Evolutionary conservation across 2,797 vertebrate genomes (phyloP).

Genomic region (Hephaestus fuliginosus): DNA sequence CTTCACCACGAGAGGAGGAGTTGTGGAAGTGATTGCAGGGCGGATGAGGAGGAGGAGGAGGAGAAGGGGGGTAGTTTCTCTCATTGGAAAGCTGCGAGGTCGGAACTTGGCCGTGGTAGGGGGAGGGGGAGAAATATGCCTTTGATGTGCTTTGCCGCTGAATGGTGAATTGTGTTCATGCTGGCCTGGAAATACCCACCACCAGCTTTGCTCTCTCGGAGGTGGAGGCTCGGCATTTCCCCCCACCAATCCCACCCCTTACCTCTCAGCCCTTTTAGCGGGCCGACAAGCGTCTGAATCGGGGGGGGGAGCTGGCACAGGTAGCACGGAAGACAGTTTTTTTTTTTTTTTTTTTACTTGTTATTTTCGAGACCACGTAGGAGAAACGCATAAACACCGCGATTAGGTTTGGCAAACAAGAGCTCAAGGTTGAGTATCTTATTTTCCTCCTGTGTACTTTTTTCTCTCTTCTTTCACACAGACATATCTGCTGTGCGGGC

Average conservation of each 20-base stretch:
- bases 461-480: slow-evolving; percentile 49
- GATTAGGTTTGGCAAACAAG: slow-evolving; percentile 10
- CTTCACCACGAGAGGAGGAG: slow-evolving; percentile 71
- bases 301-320: slow-evolving; percentile 47
- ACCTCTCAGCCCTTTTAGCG: slow-evolving; percentile 54
- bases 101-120: slow-evolving; percentile 83
- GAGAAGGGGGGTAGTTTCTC: slow-evolving; percentile 70
- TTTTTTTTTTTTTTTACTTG: not conserved
- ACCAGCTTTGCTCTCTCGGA: slow-evolving; percentile 71
- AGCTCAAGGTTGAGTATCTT: slow-evolving; percentile 35
- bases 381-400: slow-evolving; percentile 30
- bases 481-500: slow-evolving; percentile 84
- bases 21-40: slow-evolving; percentile 78
- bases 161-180: slow-evolving; percentile 85
- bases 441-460: slow-evolving; percentile 33
- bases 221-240: slow-evolving; percentile 81
- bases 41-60: slow-evolving; percentile 24
- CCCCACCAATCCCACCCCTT: slow-evolving; percentile 1
- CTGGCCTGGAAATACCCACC: slow-evolving; percentile 86
- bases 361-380: slow-evolving; percentile 40
- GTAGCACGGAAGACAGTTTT: slow-evolving; percentile 51
- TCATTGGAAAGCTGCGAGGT: slow-evolving; percentile 84
- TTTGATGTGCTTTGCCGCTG: slow-evolving; percentile 85
- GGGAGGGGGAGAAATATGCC: slow-evolving; percentile 83
- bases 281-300: slow-evolving; percentile 61